A percentile compares a stretch with the other conserved stretches of the same genome.
Conservation (phyloP, 2,797 vertebrate species). For the Etheostoma perlongum region DNA sequence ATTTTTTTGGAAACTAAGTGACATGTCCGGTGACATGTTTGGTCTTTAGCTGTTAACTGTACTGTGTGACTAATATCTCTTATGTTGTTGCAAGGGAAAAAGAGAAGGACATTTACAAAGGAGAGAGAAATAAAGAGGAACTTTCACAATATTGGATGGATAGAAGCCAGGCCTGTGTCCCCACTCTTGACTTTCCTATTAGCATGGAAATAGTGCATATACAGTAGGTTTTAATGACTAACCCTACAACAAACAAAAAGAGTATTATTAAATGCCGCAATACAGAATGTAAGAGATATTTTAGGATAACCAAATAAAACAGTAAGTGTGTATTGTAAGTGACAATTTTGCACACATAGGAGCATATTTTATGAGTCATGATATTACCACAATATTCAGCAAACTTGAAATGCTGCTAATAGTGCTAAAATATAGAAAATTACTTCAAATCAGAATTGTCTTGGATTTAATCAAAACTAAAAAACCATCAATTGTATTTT, state of each 20-base stretch:
- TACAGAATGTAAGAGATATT: background rate
- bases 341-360: no score
- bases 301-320: background rate
- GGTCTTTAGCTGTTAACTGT: background rate
- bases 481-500: no score
- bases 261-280: background rate
- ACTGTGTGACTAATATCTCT: background rate
- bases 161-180: slow-evolving; percentile 20
- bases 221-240: background rate
- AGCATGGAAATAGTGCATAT: background rate
- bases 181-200: slow-evolving; percentile 40
- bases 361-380: no score
- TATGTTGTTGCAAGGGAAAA: background rate
- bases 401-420: no score
- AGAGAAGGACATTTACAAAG: slow-evolving; percentile 30
- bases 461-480: no score
- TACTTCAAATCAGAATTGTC: no score
- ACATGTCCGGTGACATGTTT: background rate
- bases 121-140: slow-evolving; percentile 65
- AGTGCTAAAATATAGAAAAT: no score
- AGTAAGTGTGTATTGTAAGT: no score
- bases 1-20: background rate
- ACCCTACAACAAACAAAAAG: background rate
- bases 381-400: no score
- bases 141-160: slow-evolving; percentile 69